Conservation (phyloP, 2,888 invertebrate species). For the Chymomyza procnemis region DNA sequence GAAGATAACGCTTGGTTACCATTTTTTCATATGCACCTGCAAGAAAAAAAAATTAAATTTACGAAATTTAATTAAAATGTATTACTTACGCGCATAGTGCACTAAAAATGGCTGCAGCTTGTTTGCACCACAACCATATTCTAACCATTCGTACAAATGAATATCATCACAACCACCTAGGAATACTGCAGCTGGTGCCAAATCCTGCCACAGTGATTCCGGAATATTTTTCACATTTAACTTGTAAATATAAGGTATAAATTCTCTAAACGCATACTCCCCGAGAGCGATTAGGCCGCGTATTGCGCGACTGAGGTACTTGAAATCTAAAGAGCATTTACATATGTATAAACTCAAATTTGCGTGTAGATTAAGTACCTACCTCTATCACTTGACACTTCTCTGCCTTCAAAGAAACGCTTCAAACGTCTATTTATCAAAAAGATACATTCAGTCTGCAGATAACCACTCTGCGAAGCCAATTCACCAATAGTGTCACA, state of each 20-base stretch:
- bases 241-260: slow-evolving; percentile 75
- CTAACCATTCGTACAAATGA: slow-evolving; percentile 77
- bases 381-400: slow-evolving; percentile 67
- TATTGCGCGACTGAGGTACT: slow-evolving; percentile 73
- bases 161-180: slow-evolving; percentile 75
- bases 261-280: slow-evolving; percentile 77
- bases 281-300: slow-evolving; percentile 75
- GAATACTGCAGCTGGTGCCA: slow-evolving; percentile 73
- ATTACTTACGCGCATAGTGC: slow-evolving; percentile 68
- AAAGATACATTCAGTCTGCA: slow-evolving; percentile 75
- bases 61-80: not conserved
- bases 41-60: not conserved
- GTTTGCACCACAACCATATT: slow-evolving; percentile 73
- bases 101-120: slow-evolving; percentile 76
- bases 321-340: slow-evolving; percentile 62
- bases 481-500: slow-evolving; percentile 76
- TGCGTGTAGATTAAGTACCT: not conserved
- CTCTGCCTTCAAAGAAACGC: slow-evolving; percentile 71
- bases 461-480: slow-evolving; percentile 72
- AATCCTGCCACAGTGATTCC: slow-evolving; percentile 67
- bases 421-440: slow-evolving; percentile 68
- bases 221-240: slow-evolving; percentile 66
- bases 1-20: slow-evolving; percentile 50
- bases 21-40: slow-evolving; percentile 66
- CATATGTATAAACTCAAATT: not conserved